A percentile compares a stretch with the other conserved stretches of the same genome.
phyloP scores from a whole-genome alignment of 1,140 invertebrate species.

The Drosophila pectinifera region DNA sequence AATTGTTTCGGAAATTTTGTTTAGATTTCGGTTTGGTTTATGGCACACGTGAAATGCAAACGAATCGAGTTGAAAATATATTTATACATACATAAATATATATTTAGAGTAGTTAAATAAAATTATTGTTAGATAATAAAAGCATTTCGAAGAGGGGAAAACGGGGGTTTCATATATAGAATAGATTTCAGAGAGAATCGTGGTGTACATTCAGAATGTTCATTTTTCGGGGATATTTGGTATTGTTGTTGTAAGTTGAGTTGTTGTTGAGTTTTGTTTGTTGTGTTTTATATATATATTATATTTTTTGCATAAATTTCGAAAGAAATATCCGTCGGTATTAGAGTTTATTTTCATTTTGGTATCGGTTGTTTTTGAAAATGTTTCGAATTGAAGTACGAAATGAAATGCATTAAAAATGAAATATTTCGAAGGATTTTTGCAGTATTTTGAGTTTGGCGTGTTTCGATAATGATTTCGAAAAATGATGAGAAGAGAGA shows the following conservation, averaged over 20 bases:
- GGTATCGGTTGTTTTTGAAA: constrained; percentile 43
- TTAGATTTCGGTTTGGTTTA: constrained; percentile 21
- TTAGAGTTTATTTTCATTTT: constrained; percentile 17
- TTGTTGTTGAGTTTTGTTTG: constrained; percentile 67
- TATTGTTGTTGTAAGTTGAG: constrained; percentile 62
- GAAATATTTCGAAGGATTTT: constrained; percentile 64
- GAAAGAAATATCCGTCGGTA: constrained; percentile 48
- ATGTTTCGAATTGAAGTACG: constrained; percentile 71
- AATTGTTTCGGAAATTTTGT: constrained; percentile 30
- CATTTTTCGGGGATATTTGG: constrained; percentile 41
- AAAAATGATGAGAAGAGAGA: constrained; percentile 84
- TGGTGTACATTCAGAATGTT: constrained; percentile 76
- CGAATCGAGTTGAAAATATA: constrained; percentile 75
- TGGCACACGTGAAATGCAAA: constrained; percentile 79
- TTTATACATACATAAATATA: constrained; percentile 78
- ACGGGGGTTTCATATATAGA: constrained; percentile 55
- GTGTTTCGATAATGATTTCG: constrained; percentile 82
- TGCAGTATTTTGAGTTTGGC: constrained; percentile 52
- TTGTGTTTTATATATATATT: constrained; percentile 42
- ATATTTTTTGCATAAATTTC: constrained; percentile 47
- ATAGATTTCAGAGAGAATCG: constrained; percentile 66
- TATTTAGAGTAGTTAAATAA: constrained; percentile 78
- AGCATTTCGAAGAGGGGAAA: constrained; percentile 65
- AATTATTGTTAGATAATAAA: constrained; percentile 76
- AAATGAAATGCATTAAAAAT: constrained; percentile 81